Conservation (phyloP, 2,888 invertebrate genomes). For the Macrosiphum euphorbiae region DNA sequence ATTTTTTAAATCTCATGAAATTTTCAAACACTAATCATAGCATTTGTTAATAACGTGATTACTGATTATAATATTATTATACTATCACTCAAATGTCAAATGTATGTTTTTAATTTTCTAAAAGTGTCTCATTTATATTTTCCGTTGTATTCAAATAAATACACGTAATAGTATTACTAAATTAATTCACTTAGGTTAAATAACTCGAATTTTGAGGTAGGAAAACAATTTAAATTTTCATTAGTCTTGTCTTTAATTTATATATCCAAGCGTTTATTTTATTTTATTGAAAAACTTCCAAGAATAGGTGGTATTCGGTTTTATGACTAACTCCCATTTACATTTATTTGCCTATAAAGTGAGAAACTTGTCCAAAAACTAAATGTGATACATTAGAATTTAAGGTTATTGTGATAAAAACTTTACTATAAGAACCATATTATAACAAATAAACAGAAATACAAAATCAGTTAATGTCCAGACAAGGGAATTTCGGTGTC, state of each 20-base stretch:
- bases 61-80: not conserved
- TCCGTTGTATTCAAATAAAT: not conserved
- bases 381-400: constrained; percentile 6
- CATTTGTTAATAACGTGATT: not conserved
- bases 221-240: constrained; percentile 23
- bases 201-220: not conserved
- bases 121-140: not conserved
- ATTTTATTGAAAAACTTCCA: constrained; percentile 35
- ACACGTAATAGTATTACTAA: not conserved
- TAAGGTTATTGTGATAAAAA: constrained; percentile 22
- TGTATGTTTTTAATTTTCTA: not conserved
- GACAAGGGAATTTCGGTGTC: not conserved
- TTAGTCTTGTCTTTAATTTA: constrained; percentile 23
- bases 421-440: constrained; percentile 1
- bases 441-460: constrained; percentile 13
- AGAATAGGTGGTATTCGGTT: constrained; percentile 17
- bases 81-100: not conserved
- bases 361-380: constrained; percentile 39
- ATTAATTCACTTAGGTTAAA: not conserved
- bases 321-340: constrained; percentile 32
- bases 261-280: not conserved
- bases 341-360: constrained; percentile 34
- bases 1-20: no score
- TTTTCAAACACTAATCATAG: no score
- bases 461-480: not conserved